These are phyloP conservation scores for Glaucopsyche alexis DNA, from an alignment of 2,888 invertebrate species.

Conservation along the genomic window DNA sequence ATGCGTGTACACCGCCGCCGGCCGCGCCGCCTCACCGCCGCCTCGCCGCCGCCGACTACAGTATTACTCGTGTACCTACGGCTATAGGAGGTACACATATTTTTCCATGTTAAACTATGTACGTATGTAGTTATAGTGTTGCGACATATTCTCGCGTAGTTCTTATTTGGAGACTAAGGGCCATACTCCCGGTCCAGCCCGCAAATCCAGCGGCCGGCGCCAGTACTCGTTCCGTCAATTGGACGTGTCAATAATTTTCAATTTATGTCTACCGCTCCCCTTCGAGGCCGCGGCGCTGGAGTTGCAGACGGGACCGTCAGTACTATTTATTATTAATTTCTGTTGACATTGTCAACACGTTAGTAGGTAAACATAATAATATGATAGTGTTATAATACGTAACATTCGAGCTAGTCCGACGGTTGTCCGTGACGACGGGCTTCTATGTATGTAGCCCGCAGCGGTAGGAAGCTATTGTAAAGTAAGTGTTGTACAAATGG, in stretches of 20 bases:
- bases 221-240: too few relatives aligned
- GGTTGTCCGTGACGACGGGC: too few relatives aligned
- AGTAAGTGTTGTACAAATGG: conserved; percentile 6
- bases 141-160: neutral
- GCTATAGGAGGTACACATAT: neutral
- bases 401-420: too few relatives aligned
- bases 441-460: neutral
- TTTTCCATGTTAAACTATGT: conserved; percentile 11
- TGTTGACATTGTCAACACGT: neutral
- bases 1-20: neutral
- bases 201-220: too few relatives aligned
- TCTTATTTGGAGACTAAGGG: neutral
- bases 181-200: too few relatives aligned
- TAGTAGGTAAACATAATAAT: too few relatives aligned
- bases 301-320: too few relatives aligned
- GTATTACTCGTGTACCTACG: neutral
- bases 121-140: neutral
- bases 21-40: neutral
- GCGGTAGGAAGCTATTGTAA: conserved; percentile 1
- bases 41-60: neutral
- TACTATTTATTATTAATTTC: neutral
- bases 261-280: too few relatives aligned
- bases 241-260: too few relatives aligned
- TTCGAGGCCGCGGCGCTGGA: too few relatives aligned
- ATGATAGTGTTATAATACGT: too few relatives aligned